Conservation (phyloP, 2,797 vertebrate species). For the Rhinoraja longicauda region DNA sequence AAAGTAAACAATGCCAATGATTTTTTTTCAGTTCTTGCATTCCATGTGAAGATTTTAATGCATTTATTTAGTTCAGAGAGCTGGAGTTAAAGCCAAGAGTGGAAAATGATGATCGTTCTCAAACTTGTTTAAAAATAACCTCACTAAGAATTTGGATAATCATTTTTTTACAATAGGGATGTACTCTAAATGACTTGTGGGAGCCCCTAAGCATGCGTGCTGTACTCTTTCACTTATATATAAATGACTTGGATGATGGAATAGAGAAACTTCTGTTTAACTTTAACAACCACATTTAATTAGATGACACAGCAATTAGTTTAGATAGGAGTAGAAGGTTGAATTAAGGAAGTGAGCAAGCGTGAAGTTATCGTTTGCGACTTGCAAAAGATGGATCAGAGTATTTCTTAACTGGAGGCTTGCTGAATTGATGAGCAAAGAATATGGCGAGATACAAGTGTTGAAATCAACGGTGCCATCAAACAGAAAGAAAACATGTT, state of each 20-base stretch:
- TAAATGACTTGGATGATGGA: no score
- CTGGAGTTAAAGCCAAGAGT: neutral
- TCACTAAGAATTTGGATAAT: no score
- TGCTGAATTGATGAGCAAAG: neutral
- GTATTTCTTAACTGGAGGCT: no score
- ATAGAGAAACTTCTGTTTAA: no score
- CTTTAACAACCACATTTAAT: no score
- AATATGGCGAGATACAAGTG: neutral
- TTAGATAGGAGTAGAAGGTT: neutral
- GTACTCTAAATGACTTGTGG: no score
- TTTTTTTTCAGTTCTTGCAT: neutral
- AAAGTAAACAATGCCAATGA: neutral
- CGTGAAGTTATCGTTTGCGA: neutral
- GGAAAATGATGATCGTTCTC: neutral
- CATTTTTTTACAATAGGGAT: no score
- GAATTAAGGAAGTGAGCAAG: neutral
- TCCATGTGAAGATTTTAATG: neutral
- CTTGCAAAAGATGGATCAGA: neutral
- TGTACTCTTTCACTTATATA: no score
- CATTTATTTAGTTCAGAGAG: neutral
- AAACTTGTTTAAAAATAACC: no score
- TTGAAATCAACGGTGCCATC: neutral
- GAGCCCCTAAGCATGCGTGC: no score
- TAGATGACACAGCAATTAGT: no score
- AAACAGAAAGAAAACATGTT: neutral